Percentiles rank a stretch among this genome's conserved stretches.
Conservation (phyloP, 1,140 invertebrate genomes). For the Trinorchestia longiramus region DNA sequence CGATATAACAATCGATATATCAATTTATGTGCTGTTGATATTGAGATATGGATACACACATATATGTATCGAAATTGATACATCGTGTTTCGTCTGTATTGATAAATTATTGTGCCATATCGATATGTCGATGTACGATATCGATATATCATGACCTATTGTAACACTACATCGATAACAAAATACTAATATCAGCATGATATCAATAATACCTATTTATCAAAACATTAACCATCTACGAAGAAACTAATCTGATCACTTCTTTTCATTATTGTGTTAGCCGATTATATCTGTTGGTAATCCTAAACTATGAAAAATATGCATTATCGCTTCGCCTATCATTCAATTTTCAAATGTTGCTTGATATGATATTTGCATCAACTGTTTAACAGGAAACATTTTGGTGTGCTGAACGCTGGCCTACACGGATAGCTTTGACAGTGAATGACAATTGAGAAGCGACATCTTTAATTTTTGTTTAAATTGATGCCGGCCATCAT, state of each 20-base stretch:
- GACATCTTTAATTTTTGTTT: neutral
- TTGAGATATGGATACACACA: no score
- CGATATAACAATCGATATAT: no score
- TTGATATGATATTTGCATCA: neutral
- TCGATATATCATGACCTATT: no score
- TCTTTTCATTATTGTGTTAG: neutral
- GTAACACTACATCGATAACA: no score
- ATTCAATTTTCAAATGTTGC: neutral
- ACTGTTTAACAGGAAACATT: neutral
- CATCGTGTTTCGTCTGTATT: no score
- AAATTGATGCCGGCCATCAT: neutral
- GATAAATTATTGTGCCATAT: no score
- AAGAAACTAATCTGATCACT: neutral
- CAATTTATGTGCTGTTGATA: no score
- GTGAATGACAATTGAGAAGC: neutral
- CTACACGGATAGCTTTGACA: neutral
- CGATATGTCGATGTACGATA: no score
- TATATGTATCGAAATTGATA: no score
- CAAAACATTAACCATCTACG: neutral
- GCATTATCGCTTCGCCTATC: neutral
- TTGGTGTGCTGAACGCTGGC: neutral
- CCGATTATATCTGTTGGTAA: no score
- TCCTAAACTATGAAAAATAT: no score
- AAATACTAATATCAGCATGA: neutral
- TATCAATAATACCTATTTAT: neutral